Conservation (phyloP, 2,113 vertebrate genomes). For the Chaetura pelagica region DNA sequence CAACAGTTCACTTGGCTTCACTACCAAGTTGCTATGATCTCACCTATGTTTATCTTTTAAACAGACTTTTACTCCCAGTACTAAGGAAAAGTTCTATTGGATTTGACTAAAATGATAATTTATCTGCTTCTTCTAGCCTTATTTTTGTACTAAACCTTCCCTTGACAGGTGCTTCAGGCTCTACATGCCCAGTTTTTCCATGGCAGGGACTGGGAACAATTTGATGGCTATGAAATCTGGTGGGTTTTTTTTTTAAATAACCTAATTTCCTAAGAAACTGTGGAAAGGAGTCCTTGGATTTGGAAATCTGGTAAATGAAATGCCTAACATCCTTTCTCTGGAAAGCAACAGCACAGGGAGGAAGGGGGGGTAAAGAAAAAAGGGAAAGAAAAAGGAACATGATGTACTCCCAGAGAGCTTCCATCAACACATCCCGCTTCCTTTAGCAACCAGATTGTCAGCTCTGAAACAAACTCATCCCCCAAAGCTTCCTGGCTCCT, state of each 20-base stretch:
- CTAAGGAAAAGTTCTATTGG: not conserved
- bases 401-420: not conserved
- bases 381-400: not conserved
- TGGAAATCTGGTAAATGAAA: fast-evolving
- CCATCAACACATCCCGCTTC: not conserved
- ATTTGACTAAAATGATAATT: not conserved
- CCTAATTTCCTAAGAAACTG: fast-evolving
- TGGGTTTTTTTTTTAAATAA: not conserved
- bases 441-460: not conserved
- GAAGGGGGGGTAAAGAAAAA: no score
- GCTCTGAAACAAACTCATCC: not conserved
- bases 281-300: not conserved
- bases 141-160: not conserved
- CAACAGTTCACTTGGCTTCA: not conserved
- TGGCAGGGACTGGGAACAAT: not conserved
- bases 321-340: not conserved
- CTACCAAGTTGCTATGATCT: not conserved
- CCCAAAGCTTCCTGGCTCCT: not conserved
- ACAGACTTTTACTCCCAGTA: not conserved
- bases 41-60: not conserved
- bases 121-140: not conserved
- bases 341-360: not conserved
- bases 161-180: not conserved
- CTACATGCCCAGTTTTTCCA: not conserved
- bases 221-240: fast-evolving